Evolutionary conservation across 2,113 vertebrate genomes (phyloP).

Genomic region (Taxidea taxus): DNA sequence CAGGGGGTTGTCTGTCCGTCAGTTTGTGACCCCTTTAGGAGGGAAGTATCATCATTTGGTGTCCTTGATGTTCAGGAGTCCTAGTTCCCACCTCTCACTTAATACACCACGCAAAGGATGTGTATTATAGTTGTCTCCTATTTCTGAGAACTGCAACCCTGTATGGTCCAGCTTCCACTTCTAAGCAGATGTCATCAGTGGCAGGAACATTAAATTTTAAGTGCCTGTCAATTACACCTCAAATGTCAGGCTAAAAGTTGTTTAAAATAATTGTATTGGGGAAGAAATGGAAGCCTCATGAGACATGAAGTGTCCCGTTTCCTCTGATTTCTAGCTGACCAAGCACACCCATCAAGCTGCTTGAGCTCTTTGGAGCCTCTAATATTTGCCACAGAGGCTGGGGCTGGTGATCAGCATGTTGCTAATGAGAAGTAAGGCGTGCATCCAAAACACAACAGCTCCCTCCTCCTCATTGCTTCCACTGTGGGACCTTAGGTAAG

Average conservation of each 20-base stretch:
- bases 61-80: neutral
- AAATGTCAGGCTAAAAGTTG: neutral
- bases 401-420: neutral
- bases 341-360: neutral
- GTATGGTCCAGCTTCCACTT: neutral
- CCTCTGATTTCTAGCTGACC: neutral
- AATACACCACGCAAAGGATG: neutral
- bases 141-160: neutral
- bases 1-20: neutral
- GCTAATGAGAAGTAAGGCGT: neutral
- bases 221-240: neutral
- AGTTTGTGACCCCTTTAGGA: neutral
- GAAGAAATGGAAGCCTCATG: neutral
- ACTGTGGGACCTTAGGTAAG: neutral
- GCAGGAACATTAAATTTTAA: neutral
- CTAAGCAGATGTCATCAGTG: neutral
- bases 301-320: neutral
- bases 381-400: neutral
- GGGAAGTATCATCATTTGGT: neutral
- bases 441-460: neutral
- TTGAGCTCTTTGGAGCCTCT: neutral
- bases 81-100: neutral
- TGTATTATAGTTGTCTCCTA: neutral
- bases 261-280: neutral
- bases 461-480: neutral